phyloP scores from a whole-genome alignment of 1,140 invertebrate species.

The Drosophila gunungcola region DNA sequence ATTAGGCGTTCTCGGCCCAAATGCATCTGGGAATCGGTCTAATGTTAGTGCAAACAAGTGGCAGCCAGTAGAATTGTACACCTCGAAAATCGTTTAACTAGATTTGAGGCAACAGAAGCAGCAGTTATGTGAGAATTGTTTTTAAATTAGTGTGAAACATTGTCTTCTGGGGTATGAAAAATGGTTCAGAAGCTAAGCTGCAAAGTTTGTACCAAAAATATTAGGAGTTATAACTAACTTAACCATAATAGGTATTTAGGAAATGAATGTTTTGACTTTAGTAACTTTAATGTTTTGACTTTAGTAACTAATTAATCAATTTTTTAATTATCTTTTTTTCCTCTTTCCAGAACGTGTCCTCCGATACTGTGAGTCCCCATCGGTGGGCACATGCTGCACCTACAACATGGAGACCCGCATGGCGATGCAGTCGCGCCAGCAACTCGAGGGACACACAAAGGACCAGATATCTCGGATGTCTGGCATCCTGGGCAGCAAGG shows the following conservation, averaged over 20 bases:
- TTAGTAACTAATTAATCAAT: no score
- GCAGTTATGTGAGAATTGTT: background rate
- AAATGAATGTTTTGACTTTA: no score
- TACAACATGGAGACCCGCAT: slow-evolving; percentile 82
- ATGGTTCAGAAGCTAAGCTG: no score
- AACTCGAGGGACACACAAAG: slow-evolving; percentile 78
- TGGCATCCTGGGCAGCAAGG: slow-evolving; percentile 84
- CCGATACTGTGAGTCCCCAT: slow-evolving; percentile 78
- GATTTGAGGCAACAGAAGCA: slow-evolving; percentile 13
- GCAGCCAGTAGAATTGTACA: background rate
- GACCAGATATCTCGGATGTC: slow-evolving; percentile 85
- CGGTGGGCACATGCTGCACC: slow-evolving; percentile 83
- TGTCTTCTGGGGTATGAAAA: background rate
- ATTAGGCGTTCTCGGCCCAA: slow-evolving; percentile 1
- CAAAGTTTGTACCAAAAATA: background rate
- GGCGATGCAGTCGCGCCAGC: slow-evolving; percentile 79
- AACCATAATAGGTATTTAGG: no score
- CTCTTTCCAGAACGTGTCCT: slow-evolving; percentile 73
- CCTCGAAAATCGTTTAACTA: background rate
- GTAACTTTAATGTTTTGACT: no score
- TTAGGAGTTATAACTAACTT: no score
- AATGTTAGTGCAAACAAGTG: slow-evolving; percentile 52
- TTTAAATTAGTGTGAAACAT: background rate
- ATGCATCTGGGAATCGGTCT: slow-evolving; percentile 36
- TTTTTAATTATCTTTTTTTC: background rate